phyloP scores from a whole-genome alignment of 2,888 invertebrate genomes.

The Lasioglossum marginatum region DNA sequence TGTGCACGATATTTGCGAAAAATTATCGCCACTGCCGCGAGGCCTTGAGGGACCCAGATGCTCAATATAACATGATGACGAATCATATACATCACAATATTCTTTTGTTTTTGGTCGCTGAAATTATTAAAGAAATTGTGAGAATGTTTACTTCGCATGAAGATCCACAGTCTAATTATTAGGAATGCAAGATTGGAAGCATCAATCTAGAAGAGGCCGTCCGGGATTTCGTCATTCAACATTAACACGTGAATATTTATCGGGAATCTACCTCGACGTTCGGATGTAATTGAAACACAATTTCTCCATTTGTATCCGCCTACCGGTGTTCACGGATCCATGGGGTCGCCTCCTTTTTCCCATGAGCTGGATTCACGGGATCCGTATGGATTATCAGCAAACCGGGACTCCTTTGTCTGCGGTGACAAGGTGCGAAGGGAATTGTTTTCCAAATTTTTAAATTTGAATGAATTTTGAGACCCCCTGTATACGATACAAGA shows the following conservation, averaged over 20 bases:
- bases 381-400: slow-evolving; percentile 34
- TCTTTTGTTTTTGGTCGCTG: background rate
- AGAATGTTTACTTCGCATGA: too few species aligned
- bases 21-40: background rate
- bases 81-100: background rate
- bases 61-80: background rate
- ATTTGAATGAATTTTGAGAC: too few species aligned
- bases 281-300: slow-evolving; percentile 53
- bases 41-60: background rate
- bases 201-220: background rate
- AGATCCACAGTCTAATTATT: background rate
- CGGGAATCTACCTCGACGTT: slow-evolving; percentile 33
- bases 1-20: background rate
- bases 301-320: slow-evolving; percentile 53
- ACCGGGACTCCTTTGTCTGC: slow-evolving; percentile 26
- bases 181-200: background rate
- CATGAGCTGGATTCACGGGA: background rate
- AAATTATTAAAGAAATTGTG: too few species aligned
- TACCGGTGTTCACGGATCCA: slow-evolving; percentile 25
- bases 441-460: slow-evolving; percentile 1
- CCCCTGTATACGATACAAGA: background rate
- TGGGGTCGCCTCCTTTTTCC: slow-evolving; percentile 26
- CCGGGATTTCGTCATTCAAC: slow-evolving; percentile 17
- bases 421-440: background rate
- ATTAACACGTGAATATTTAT: slow-evolving; percentile 53